A percentile compares a stretch with the other conserved stretches of the same genome.
These are phyloP conservation scores for Eristalis intricaria DNA, from an alignment of 2,888 invertebrate genomes.

Conservation along the genomic window DNA sequence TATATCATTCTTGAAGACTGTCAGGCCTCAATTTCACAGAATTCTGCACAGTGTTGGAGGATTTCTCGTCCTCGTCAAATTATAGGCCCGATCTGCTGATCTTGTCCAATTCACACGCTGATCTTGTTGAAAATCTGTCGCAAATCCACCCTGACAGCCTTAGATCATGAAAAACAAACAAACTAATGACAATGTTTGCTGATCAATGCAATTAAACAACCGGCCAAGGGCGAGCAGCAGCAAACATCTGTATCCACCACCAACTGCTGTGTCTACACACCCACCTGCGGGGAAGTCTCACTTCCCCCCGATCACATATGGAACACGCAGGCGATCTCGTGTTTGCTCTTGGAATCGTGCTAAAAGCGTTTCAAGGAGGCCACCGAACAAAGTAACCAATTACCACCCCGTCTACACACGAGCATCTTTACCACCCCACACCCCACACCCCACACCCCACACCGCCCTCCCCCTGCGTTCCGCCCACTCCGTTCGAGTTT, in stretches of 20 bases:
- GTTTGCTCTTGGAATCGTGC: slow-evolving; percentile 50
- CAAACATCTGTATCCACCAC: slow-evolving; percentile 18
- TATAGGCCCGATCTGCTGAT: too few species aligned
- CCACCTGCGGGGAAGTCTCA: background rate
- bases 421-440: slow-evolving; percentile 46
- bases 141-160: too few species aligned
- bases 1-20: too few species aligned
- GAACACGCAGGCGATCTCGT: slow-evolving; percentile 3
- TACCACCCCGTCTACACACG: slow-evolving; percentile 62
- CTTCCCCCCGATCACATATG: background rate
- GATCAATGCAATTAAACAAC: background rate
- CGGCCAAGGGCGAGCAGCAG: background rate
- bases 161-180: too few species aligned
- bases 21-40: too few species aligned
- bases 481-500: background rate
- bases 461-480: too few species aligned
- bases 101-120: too few species aligned
- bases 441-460: background rate
- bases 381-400: slow-evolving; percentile 66
- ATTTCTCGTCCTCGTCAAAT: too few species aligned
- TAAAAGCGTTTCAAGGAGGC: slow-evolving; percentile 74
- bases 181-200: background rate
- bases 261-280: background rate
- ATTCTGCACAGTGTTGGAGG: too few species aligned
- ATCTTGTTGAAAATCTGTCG: too few species aligned